A percentile compares a stretch with the other conserved stretches of the same genome.
These are phyloP conservation scores for Melipona bicolor DNA, from an alignment of 2,888 invertebrate genomes.

Conservation along the genomic window DNA sequence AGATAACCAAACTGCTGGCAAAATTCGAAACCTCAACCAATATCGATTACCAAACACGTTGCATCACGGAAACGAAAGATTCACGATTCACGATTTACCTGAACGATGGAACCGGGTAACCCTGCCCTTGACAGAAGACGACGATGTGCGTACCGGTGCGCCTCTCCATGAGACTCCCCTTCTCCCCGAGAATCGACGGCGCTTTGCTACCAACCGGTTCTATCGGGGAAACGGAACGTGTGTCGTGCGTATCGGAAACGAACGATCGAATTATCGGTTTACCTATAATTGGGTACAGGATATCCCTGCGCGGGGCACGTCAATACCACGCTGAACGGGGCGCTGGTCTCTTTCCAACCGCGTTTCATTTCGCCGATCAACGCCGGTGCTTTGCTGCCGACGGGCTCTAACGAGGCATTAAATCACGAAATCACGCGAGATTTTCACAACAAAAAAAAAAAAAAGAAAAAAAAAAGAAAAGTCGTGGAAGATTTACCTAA, in stretches of 20 bases:
- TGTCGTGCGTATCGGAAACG: background rate
- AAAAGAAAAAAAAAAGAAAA: no score
- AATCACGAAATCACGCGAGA: constrained; percentile 9
- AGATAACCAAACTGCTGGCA: no score
- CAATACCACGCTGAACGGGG: constrained; percentile 84
- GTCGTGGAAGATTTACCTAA: constrained; percentile 86
- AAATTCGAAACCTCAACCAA: no score
- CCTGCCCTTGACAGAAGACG: constrained; percentile 88
- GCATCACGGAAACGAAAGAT: no score
- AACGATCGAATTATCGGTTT: constrained; percentile 67
- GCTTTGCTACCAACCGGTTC: constrained; percentile 86
- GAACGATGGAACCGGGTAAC: constrained; percentile 89
- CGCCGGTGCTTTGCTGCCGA: constrained; percentile 86
- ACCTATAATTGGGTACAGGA: constrained; percentile 91
- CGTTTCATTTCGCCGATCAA: constrained; percentile 86
- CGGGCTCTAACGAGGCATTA: constrained; percentile 83
- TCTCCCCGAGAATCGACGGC: constrained; percentile 85
- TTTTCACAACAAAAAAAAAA: background rate
- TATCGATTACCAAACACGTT: no score
- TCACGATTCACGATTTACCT: constrained; percentile 85
- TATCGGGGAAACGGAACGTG: constrained; percentile 70
- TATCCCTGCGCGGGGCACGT: constrained; percentile 90
- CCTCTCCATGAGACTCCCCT: constrained; percentile 84
- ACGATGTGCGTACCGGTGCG: constrained; percentile 84
- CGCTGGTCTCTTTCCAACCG: constrained; percentile 68